Conservation (phyloP, 2,797 vertebrate genomes). For the Chelonia mydas region DNA sequence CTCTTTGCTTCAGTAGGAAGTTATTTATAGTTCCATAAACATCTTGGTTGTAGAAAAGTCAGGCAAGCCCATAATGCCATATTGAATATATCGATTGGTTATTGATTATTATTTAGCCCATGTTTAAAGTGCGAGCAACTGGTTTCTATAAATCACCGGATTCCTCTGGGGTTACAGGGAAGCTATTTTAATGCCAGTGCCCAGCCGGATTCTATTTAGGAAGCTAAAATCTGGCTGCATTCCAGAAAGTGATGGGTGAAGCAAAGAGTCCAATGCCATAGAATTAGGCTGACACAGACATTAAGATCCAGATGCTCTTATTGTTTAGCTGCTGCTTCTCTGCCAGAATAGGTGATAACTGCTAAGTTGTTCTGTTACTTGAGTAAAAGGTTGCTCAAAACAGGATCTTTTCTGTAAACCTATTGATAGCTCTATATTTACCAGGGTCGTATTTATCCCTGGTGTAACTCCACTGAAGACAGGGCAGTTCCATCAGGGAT, state of each 20-base stretch:
- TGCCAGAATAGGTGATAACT: neutral
- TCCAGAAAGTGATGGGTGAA: neutral
- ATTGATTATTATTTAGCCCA: neutral
- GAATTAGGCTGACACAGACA: neutral
- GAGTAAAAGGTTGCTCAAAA: neutral
- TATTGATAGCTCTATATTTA: fast-evolving
- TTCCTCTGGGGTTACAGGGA: fast-evolving
- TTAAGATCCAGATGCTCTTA: neutral
- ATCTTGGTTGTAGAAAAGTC: neutral
- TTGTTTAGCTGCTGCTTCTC: neutral
- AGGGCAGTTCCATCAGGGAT: fast-evolving
- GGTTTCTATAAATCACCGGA: neutral
- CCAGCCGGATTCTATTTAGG: neutral
- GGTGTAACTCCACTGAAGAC: fast-evolving
- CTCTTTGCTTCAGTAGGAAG: fast-evolving
- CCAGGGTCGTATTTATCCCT: fast-evolving
- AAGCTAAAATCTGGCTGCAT: neutral
- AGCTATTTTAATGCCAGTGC: neutral
- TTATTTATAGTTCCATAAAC: neutral
- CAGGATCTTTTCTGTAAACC: neutral
- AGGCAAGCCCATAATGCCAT: fast-evolving
- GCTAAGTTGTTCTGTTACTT: neutral
- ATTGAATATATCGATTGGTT: constrained; percentile 15
- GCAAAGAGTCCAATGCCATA: neutral
- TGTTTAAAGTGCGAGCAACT: neutral